Percentiles rank a stretch among this genome's conserved stretches.
Evolutionary conservation across 1,140 invertebrate species (phyloP).

Genomic region (Patella vulgata): DNA sequence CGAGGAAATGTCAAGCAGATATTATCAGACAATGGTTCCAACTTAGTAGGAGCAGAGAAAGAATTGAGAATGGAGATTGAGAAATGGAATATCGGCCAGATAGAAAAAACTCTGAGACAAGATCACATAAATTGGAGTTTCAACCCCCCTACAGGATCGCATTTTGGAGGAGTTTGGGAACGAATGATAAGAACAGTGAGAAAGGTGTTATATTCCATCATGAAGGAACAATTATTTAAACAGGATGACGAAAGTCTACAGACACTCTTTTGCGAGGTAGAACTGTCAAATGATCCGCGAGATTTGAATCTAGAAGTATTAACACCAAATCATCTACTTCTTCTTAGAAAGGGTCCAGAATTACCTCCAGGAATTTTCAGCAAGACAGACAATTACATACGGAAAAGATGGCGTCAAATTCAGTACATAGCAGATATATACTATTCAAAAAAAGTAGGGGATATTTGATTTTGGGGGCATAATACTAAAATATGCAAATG

Average conservation of each 20-base stretch:
- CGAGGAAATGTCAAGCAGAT: conserved; percentile 16
- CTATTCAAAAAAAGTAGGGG: too few relatives aligned
- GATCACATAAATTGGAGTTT: conserved; percentile 62
- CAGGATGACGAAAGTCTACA: conserved; percentile 12
- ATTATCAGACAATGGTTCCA: conserved; percentile 22
- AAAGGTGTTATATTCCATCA: conserved; percentile 31
- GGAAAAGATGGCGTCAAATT: conserved; percentile 34
- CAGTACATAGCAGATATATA: conserved; percentile 42
- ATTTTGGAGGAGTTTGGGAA: conserved; percentile 64
- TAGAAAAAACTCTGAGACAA: conserved; percentile 2
- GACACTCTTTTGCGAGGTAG: conserved; percentile 12
- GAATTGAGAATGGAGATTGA: conserved; percentile 32
- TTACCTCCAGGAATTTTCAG: conserved; percentile 25
- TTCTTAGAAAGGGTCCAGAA: conserved; percentile 12
- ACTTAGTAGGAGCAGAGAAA: conserved; percentile 32
- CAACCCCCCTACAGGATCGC: conserved; percentile 55
- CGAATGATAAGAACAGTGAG: too few relatives aligned
- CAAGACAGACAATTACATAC: conserved; percentile 27
- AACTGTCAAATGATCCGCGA: conserved; percentile 6
- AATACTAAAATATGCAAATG: too few relatives aligned
- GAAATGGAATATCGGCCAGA: conserved; percentile 24
- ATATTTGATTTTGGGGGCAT: too few relatives aligned
- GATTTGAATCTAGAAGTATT: conserved; percentile 27
- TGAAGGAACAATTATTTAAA: not conserved
- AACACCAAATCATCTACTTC: conserved; percentile 38